These are phyloP conservation scores for Tetrax tetrax DNA, from an alignment of 2,113 vertebrate genomes.

Conservation along the genomic window DNA sequence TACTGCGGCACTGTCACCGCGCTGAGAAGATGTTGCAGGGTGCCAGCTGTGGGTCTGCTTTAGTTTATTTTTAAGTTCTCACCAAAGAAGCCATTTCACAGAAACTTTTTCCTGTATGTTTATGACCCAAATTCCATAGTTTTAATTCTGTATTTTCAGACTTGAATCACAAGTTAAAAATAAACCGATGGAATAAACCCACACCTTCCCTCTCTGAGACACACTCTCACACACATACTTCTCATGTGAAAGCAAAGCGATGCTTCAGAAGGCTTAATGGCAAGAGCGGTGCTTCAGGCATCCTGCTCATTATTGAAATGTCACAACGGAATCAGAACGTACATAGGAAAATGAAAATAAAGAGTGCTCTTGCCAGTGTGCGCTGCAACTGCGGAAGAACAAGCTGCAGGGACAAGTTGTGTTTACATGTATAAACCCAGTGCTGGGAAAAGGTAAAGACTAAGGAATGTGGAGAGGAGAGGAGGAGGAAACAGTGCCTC, in stretches of 20 bases:
- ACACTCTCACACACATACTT: neutral
- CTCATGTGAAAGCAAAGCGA: neutral
- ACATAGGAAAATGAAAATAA: fast-evolving
- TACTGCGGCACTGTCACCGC: fast-evolving
- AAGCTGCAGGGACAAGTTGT: neutral
- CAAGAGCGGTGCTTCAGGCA: neutral
- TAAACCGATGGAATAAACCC: neutral
- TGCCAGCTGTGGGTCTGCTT: neutral
- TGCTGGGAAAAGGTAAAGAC: neutral
- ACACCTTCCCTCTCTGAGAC: neutral
- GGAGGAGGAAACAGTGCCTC: neutral
- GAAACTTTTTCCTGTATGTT: neutral
- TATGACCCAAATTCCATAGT: neutral
- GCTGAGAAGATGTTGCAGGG: neutral
- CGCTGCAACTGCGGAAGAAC: neutral
- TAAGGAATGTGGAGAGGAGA: neutral
- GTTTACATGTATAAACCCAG: neutral
- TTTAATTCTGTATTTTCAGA: neutral
- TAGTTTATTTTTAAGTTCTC: neutral
- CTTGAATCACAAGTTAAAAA: neutral
- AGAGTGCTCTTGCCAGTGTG: neutral
- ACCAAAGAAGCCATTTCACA: neutral
- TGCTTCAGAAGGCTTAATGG: neutral
- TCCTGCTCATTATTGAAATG: neutral
- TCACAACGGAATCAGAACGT: neutral